Evolutionary conservation across 2,888 invertebrate genomes (phyloP).

Genomic region (Tanypteryx hageni): DNA sequence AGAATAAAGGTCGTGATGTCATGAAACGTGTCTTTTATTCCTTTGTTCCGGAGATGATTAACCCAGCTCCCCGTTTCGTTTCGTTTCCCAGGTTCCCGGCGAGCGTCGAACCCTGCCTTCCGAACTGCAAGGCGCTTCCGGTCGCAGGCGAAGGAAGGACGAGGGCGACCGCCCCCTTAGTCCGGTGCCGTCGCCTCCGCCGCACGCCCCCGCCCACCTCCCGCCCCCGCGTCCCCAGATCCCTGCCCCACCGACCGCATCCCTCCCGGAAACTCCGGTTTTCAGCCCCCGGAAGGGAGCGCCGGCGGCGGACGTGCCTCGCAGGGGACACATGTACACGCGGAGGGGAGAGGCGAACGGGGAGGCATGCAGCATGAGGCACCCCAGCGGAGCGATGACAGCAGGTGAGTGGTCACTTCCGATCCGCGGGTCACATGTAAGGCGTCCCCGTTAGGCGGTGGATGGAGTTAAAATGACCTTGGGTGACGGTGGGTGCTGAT

Average conservation of each 20-base stretch:
- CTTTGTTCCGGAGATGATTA: background rate
- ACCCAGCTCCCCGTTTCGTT: background rate
- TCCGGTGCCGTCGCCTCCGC: conserved; percentile 77
- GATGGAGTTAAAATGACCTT: too few relatives aligned
- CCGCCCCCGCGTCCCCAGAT: conserved; percentile 93
- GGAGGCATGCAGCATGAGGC: conserved; percentile 67
- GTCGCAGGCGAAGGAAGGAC: conserved; percentile 20
- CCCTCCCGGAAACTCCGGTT: conserved; percentile 92
- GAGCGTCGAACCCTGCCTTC: conserved; percentile 86
- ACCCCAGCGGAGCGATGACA: conserved; percentile 80
- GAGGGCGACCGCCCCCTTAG: conserved; percentile 36
- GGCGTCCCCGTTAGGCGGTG: background rate
- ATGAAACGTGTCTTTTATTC: background rate
- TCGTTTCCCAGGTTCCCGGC: conserved; percentile 28
- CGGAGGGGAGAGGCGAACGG: conserved; percentile 56
- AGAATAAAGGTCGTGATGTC: too few relatives aligned
- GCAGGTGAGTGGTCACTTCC: conserved; percentile 34
- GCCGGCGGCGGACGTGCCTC: conserved; percentile 79
- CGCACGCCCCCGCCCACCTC: conserved; percentile 82
- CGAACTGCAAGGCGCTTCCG: conserved; percentile 78
- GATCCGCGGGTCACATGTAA: background rate
- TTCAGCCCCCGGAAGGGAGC: conserved; percentile 78
- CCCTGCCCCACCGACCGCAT: conserved; percentile 80
- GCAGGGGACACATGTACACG: conserved; percentile 70
- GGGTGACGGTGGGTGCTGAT: too few relatives aligned